phyloP scores from a whole-genome alignment of 37 sponge, comb jelly and placozoan genomes.

The Tethya wilhelma region DNA sequence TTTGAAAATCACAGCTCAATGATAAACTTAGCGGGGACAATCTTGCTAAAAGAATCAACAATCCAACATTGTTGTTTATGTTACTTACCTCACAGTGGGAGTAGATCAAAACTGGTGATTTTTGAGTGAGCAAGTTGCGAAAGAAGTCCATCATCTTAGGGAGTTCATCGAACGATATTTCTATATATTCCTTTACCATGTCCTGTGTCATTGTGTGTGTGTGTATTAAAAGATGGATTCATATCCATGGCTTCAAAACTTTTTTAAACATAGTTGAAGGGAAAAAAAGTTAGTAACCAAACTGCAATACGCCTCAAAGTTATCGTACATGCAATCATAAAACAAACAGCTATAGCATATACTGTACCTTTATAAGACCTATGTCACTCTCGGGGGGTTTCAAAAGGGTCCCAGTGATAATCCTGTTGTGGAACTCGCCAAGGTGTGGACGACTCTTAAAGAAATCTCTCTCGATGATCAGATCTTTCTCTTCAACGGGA shows the following conservation, averaged over 20 bases:
- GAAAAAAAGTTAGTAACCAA: too few relatives aligned
- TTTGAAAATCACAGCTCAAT: too few relatives aligned
- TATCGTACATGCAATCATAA: too few relatives aligned
- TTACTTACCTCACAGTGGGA: constrained; percentile 84
- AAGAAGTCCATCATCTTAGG: constrained; percentile 50
- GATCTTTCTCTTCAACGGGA: constrained; percentile 66
- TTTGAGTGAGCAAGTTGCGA: constrained; percentile 19
- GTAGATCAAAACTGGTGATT: constrained; percentile 71
- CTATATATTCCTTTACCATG: constrained; percentile 58
- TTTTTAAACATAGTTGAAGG: too few relatives aligned
- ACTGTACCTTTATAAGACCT: constrained; percentile 52
- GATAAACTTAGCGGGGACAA: too few relatives aligned
- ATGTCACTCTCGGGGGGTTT: constrained; percentile 60
- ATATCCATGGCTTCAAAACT: too few relatives aligned
- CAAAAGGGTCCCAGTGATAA: constrained; percentile 54
- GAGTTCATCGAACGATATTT: constrained; percentile 42
- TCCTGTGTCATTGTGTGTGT: constrained; percentile 27
- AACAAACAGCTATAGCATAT: too few relatives aligned
- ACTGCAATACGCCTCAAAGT: too few relatives aligned
- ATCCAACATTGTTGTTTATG: background rate
- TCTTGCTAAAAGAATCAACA: too few relatives aligned
- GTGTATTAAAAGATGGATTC: background rate
- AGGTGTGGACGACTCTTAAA: constrained; percentile 48
- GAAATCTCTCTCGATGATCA: constrained; percentile 66
- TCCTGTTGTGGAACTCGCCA: constrained; percentile 62